phyloP scores from a whole-genome alignment of 2,888 invertebrate genomes.

The Schizaphis graminum region DNA sequence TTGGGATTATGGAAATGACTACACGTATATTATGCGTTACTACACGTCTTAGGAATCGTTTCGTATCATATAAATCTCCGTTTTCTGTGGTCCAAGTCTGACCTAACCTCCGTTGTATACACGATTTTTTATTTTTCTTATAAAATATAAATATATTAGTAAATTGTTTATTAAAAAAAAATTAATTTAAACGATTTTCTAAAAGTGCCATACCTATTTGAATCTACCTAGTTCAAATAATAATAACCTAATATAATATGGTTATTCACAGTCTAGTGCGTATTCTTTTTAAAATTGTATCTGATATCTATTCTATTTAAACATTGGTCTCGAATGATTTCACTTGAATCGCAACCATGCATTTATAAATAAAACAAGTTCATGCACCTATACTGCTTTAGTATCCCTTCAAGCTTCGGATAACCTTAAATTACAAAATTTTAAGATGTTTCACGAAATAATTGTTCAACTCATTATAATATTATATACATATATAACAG shows the following conservation, averaged over 20 bases:
- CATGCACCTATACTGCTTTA: neutral
- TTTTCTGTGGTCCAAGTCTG: neutral
- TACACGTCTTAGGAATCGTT: neutral
- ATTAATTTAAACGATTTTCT: neutral
- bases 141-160: too few species aligned
- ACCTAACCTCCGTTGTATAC: neutral
- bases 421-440: neutral
- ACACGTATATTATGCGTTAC: neutral
- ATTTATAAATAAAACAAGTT: neutral
- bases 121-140: neutral
- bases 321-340: neutral
- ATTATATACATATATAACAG: neutral
- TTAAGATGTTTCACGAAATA: neutral
- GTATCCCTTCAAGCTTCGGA: neutral
- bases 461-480: neutral
- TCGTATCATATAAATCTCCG: neutral
- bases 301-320: neutral
- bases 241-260: neutral
- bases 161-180: neutral
- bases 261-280: neutral
- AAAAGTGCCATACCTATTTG: neutral
- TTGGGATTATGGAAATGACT: neutral
- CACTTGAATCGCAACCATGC: neutral
- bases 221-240: neutral
- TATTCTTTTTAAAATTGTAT: conserved; percentile 12